Evolutionary conservation across 1,140 invertebrate genomes (phyloP), one percentile per base, ranked within the genome.

Genomic region (Matsumurasca onukii): DNA sequence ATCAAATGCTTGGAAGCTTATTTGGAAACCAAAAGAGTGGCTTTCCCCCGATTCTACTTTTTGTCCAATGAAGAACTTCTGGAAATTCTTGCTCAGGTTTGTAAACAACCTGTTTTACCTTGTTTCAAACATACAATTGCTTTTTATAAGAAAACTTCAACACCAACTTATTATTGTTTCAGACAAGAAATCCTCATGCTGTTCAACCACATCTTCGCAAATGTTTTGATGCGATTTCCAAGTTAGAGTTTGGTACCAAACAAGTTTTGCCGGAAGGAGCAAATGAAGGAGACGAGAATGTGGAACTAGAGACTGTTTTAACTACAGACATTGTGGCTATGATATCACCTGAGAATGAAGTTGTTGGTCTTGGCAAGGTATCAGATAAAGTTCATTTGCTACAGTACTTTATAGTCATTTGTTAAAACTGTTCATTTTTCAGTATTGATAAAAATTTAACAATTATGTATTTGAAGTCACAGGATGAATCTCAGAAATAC

Each of bases 1-100:
- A 85, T 93, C 80, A 93, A 94, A 74, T 92, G 89, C 65, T 78
- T 91, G 5, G 90, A 91, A 76, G 89, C 89, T 0, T 93, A 92
- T 76, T 77, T 93, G 57, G 90, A 97, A 79, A 93, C 92, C 20
- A 97, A 97, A 77, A 83, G 95, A 55, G 87, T 96, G 1, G 91
- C 91, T 5, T 98, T 97, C 79, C 94, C 95, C 25, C 81, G 94
- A 72, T 92, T 98, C 80, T 98, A 97, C 81, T 98, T 98, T 78
- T 80, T 98, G 25, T 97, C 94, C 0, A 97, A 98, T 79, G 94
- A 96, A 73, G 95, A 97, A 76, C 80, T 98, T 20, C 81, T 98
- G 31, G 94, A 97, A 81, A 96, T 97, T 74, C 82, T 98, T 57
- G 92, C 93, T 45, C 92, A 95, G 82, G 86, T 88, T 76, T 73